Evolutionary conservation across 2,888 invertebrate genomes (phyloP).

Genomic region (Rugalucina vietnamica): DNA sequence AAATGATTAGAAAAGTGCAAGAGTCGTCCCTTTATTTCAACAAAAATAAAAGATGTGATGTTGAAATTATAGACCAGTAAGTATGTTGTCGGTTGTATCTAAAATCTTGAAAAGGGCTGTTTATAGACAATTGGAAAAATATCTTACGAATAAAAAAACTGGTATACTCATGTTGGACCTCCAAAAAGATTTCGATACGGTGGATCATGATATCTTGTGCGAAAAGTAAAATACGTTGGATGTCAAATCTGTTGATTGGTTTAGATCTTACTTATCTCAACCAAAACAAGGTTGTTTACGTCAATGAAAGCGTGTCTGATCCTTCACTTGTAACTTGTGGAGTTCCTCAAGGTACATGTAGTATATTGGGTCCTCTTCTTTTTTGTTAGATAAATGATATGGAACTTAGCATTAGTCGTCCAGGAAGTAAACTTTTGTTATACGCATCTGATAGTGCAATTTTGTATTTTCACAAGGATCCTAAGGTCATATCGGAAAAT

Average conservation of each 20-base stretch:
- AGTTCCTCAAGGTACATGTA: background rate
- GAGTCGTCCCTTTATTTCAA: too few relatives aligned
- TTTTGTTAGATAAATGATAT: background rate
- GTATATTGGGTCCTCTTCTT: background rate
- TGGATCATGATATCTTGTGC: constrained; percentile 38
- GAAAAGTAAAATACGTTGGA: constrained; percentile 29
- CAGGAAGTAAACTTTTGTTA: background rate
- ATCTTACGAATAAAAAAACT: too few relatives aligned
- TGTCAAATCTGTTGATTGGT: constrained; percentile 33
- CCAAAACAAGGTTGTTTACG: constrained; percentile 18
- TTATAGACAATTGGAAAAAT: too few relatives aligned
- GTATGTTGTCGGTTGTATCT: too few relatives aligned
- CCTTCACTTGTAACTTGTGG: background rate
- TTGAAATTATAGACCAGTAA: too few relatives aligned
- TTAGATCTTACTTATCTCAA: constrained; percentile 27
- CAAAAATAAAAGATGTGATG: too few relatives aligned
- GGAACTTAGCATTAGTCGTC: background rate
- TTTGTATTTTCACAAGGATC: background rate
- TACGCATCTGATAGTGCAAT: background rate
- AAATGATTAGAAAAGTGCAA: too few relatives aligned
- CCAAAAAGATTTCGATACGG: constrained; percentile 46
- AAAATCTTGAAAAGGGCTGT: too few relatives aligned
- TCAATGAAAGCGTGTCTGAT: background rate
- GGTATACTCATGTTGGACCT: constrained; percentile 43
- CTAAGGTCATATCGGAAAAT: background rate